Evolutionary conservation across 2,797 vertebrate genomes (phyloP).

Genomic region (Tapera naevia): DNA sequence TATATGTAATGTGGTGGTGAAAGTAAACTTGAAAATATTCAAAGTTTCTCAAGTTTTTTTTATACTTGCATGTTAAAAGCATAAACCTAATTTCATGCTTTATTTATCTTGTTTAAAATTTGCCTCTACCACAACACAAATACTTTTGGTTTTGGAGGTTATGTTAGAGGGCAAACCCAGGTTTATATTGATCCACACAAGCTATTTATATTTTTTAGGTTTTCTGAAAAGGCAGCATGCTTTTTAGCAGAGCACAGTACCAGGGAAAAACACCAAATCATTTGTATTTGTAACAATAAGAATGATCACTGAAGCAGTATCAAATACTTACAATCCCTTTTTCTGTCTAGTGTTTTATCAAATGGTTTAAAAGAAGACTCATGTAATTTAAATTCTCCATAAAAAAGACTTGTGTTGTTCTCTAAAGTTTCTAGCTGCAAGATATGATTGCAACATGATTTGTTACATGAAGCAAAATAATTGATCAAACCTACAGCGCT

Average conservation of each 20-base stretch:
- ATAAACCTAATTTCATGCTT: not conserved
- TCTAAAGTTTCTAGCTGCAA: not conserved
- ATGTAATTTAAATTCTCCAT: constrained; percentile 18
- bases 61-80: accelerated
- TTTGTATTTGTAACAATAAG: constrained; percentile 1
- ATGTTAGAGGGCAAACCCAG: not conserved
- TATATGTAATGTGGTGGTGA: not conserved
- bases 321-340: not conserved
- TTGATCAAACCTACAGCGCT: not conserved
- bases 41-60: not conserved
- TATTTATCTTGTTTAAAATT: not conserved
- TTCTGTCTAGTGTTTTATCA: constrained; percentile 15
- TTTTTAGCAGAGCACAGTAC: not conserved
- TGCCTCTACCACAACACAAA: not conserved
- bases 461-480: constrained; percentile 15
- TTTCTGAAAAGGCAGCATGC: not conserved
- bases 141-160: not conserved
- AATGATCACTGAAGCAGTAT: constrained; percentile 2
- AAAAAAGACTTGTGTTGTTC: not conserved
- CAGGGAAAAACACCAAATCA: not conserved
- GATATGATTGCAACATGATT: not conserved
- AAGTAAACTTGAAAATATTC: not conserved
- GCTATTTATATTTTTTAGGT: not conserved
- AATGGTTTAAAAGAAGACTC: constrained; percentile 16
- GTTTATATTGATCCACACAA: not conserved